A percentile compares a stretch with the other conserved stretches of the same genome.
phyloP scores from a whole-genome alignment of 2,888 invertebrate species.

The Diaphora mendica region DNA sequence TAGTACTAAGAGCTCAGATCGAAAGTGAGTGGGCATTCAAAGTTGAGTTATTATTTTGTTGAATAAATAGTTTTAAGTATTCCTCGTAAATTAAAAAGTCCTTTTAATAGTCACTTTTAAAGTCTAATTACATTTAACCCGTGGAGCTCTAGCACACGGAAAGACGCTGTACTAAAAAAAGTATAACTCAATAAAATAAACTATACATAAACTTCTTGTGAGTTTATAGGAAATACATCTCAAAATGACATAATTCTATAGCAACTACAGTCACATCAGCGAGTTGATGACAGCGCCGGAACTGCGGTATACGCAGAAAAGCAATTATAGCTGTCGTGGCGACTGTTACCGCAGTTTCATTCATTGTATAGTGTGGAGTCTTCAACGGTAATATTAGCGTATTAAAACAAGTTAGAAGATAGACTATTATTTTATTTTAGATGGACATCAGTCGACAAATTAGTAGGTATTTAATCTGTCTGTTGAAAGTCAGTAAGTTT shows the following conservation, averaged over 20 bases:
- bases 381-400: background rate
- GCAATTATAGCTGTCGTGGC: conserved; percentile 34
- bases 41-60: too few relatives aligned
- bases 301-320: conserved; percentile 37
- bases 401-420: background rate
- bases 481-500: background rate
- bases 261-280: conserved; percentile 7
- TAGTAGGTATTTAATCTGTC: too few relatives aligned
- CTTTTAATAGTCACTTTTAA: too few relatives aligned
- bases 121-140: too few relatives aligned
- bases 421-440: background rate
- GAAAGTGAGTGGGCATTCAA: too few relatives aligned
- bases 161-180: too few relatives aligned
- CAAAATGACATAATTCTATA: background rate
- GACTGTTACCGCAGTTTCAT: conserved; percentile 4
- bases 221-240: background rate
- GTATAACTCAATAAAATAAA: background rate
- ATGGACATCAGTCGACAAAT: background rate
- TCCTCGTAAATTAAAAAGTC: too few relatives aligned
- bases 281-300: conserved; percentile 34
- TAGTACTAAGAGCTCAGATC: too few relatives aligned
- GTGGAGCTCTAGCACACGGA: too few relatives aligned
- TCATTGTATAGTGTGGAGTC: background rate
- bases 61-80: too few relatives aligned
- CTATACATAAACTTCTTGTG: background rate